A percentile compares a stretch with the other conserved stretches of the same genome.
phyloP scores from a whole-genome alignment of 2,797 vertebrate genomes.

The Silurus aristotelis region DNA sequence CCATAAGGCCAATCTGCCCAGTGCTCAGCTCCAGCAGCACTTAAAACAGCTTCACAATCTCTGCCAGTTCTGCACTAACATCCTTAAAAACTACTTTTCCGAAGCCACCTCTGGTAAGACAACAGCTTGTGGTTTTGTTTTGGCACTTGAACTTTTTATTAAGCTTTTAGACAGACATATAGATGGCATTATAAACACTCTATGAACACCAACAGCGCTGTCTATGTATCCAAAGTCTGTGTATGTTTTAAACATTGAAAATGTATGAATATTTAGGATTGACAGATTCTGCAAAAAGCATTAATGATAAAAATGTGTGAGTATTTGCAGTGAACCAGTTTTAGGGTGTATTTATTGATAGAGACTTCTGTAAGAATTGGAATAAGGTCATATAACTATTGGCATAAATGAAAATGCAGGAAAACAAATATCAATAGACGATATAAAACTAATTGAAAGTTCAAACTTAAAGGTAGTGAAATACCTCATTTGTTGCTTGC shows the following conservation, averaged over 20 bases:
- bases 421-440: not conserved
- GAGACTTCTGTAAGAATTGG: too few species aligned
- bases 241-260: not conserved
- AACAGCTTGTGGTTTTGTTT: not conserved
- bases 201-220: too few species aligned
- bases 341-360: too few species aligned
- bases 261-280: too few species aligned
- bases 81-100: conserved; percentile 86
- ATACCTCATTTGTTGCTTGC: not conserved
- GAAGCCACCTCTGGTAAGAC: conserved; percentile 76
- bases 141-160: not conserved
- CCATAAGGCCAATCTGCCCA: conserved; percentile 87
- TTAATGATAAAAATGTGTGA: not conserved
- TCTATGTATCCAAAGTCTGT: not conserved
- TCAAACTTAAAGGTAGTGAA: not conserved
- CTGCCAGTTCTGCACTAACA: conserved; percentile 88
- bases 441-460: not conserved
- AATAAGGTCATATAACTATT: too few species aligned
- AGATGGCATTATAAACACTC: not conserved
- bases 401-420: not conserved
- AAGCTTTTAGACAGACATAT: not conserved
- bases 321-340: not conserved
- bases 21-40: conserved; percentile 89
- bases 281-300: not conserved
- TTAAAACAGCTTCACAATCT: conserved; percentile 92